Percentiles rank a stretch among this genome's conserved stretches.
phyloP scores from a whole-genome alignment of 1,140 invertebrate genomes.

The Pygmarrhopalites habei region DNA sequence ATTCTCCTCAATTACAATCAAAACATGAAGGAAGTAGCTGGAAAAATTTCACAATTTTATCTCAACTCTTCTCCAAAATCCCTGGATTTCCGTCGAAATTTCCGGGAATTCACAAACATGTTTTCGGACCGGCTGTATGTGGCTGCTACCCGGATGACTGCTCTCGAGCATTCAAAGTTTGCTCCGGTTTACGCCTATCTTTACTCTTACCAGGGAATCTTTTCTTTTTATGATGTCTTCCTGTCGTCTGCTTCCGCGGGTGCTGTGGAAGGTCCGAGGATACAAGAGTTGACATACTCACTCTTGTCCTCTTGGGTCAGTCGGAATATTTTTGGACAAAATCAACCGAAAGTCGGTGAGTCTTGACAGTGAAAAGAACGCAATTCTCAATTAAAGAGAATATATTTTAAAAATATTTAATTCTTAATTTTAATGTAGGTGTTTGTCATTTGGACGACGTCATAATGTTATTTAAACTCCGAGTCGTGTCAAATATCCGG shows the following conservation, averaged over 20 bases:
- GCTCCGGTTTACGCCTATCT: conserved; percentile 22
- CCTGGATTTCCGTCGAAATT: not conserved
- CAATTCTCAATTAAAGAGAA: too few relatives aligned
- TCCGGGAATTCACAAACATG: conserved; percentile 10
- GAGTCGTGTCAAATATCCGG: conserved; percentile 9
- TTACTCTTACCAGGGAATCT: conserved; percentile 18
- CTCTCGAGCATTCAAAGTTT: conserved; percentile 1
- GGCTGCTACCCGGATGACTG: not conserved
- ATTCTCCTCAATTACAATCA: not conserved
- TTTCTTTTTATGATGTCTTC: conserved; percentile 17
- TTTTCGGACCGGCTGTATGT: conserved; percentile 17
- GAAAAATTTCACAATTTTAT: conserved; percentile 15
- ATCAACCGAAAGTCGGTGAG: too few relatives aligned
- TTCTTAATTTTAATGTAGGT: too few relatives aligned
- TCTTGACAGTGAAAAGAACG: too few relatives aligned
- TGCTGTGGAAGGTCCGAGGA: not conserved
- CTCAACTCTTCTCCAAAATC: not conserved
- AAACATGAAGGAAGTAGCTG: not conserved
- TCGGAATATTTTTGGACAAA: conserved; percentile 3
- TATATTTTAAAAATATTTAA: too few relatives aligned
- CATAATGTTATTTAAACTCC: conserved; percentile 7
- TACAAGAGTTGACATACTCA: conserved; percentile 2
- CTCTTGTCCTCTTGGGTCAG: conserved; percentile 10
- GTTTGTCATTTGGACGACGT: conserved; percentile 21
- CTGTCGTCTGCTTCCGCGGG: conserved; percentile 4